Percentiles rank a stretch among this genome's conserved stretches.
Conservation (phyloP, 2,113 vertebrate genomes). For the Thinocorus orbignyianus region DNA sequence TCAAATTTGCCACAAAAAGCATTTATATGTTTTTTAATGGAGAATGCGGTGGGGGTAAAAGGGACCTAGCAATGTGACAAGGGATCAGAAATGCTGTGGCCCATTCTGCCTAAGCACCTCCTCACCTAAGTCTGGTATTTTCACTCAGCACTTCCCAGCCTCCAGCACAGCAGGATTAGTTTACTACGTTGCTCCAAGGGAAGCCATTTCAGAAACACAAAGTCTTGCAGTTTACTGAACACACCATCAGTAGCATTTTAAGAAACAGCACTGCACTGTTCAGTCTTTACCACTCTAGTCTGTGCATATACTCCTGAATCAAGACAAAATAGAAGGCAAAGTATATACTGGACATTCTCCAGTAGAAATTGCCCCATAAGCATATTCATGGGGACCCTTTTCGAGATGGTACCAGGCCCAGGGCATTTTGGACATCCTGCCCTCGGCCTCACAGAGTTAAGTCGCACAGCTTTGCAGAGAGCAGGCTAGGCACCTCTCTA, state of each 20-base stretch:
- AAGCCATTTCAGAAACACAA: not conserved
- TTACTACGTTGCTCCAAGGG: not conserved
- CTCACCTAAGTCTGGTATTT: not conserved
- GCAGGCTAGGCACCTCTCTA: not conserved
- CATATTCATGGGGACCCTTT: rapidly evolving
- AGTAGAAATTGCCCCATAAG: not conserved
- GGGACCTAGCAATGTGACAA: not conserved
- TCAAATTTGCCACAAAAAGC: not conserved
- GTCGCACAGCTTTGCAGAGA: rapidly evolving
- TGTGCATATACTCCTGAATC: not conserved
- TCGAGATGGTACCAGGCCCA: rapidly evolving
- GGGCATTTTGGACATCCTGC: not conserved
- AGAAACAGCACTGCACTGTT: not conserved
- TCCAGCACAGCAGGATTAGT: rapidly evolving
- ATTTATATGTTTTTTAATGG: not conserved
- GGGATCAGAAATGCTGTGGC: not conserved
- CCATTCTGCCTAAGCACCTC: not conserved
- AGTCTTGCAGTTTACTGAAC: not conserved
- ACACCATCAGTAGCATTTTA: not conserved
- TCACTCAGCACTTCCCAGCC: not conserved
- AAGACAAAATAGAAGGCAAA: not conserved
- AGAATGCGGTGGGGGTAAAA: rapidly evolving
- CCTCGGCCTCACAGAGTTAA: not conserved
- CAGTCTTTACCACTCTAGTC: no score
- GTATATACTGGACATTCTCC: not conserved